phyloP scores from a whole-genome alignment of 1,140 invertebrate genomes.

The Piezodorus guildinii region DNA sequence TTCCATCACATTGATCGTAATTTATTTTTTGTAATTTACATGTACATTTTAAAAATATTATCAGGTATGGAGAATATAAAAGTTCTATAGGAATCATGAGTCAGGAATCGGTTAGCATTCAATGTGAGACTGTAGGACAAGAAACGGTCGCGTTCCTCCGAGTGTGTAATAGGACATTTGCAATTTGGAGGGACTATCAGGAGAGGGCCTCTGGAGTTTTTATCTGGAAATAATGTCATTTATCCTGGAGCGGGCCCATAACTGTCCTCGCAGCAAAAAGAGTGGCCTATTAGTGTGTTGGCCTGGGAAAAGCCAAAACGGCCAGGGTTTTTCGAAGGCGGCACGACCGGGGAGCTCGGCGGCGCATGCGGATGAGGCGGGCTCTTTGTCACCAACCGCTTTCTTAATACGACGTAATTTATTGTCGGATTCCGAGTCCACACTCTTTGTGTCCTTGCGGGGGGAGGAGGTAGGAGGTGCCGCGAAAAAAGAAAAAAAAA shows the following conservation, averaged over 20 bases:
- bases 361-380: conserved; percentile 4
- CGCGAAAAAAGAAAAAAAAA: not conserved
- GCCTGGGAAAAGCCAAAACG: not conserved
- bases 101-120: too few species aligned
- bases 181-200: too few species aligned
- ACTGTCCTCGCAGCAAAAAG: not conserved
- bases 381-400: not conserved
- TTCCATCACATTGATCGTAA: too few species aligned
- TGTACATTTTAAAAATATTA: too few species aligned
- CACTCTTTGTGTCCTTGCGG: not conserved
- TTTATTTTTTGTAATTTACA: too few species aligned
- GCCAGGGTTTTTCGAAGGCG: not conserved
- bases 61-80: too few species aligned
- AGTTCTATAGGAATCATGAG: too few species aligned
- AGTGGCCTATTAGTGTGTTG: not conserved
- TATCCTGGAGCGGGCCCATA: not conserved
- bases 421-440: conserved; percentile 1
- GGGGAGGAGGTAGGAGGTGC: not conserved
- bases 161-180: too few species aligned
- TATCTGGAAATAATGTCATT: conserved; percentile 4
- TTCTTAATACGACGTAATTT: conserved; percentile 4
- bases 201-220: too few species aligned
- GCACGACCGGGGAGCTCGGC: not conserved
- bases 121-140: too few species aligned
- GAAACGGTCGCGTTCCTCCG: too few species aligned